Evolutionary conservation across 2,113 vertebrate species (phyloP), one percentile per base, ranked within the genome.

Genomic region (Corydoras maculifer): DNA sequence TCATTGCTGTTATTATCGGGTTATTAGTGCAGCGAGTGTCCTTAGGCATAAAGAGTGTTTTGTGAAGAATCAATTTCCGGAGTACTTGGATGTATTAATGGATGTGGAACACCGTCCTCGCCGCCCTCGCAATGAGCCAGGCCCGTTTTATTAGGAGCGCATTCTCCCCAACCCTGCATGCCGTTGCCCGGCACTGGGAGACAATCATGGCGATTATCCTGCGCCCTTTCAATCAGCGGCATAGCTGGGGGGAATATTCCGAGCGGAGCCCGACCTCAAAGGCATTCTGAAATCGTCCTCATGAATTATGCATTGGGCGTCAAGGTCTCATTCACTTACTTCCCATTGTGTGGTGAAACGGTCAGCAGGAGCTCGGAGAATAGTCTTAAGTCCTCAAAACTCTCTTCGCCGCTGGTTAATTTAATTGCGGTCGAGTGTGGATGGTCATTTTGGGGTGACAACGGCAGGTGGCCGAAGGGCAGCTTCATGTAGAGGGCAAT

Each of bases 221-320:
- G 60, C 25, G 30, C 48, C 15, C 2, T 66, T n/a, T 73, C 64
- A 61, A 73, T 67, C 62, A 62, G 58, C 30, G 57, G 29, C 11
- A 51, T 53, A 53, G 64, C 71, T 53, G 11, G 10, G 54, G 62
- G 70, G 63, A 73, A 66, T 15, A 73, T 62, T 66, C 70, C 59
- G 59, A 60, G 48, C 43, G 50, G 64, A 30, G 48, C 59, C 14
- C n/a, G 12, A 11, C 62, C 35, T 65, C 55, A 72, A 65, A 65
- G 70, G 48, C 64, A 55, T 67, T 55, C 35, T 6, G 57, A 62
- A 68, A 68, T 54, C 54, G n/a, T 31, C 12, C 18, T 48, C 58
- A 74, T 74, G 58, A 74, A 74, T 74, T 55, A 74, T 74, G 59
- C 50, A 74, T 55, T 8, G 4, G 5, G 15, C 59, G 25, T 49